phyloP scores from a whole-genome alignment of 2,113 vertebrate genomes.

The Scomber colias region DNA sequence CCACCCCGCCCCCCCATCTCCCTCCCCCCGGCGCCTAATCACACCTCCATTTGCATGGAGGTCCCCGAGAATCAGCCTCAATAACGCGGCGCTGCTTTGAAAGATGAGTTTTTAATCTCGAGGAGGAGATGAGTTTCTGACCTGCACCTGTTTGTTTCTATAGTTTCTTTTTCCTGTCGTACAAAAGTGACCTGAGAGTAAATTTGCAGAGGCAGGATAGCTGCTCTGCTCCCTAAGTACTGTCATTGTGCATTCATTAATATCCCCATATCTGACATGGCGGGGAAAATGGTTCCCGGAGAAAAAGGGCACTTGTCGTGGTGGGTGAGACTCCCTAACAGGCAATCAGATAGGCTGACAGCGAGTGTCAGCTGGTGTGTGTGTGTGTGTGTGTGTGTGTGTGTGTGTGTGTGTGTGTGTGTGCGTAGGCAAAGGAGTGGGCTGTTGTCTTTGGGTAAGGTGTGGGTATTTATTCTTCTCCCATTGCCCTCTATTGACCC shows the following conservation, averaged over 20 bases:
- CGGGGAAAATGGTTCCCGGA: slow-evolving; percentile 84
- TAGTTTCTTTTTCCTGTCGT: slow-evolving; percentile 76
- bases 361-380: slow-evolving; percentile 75
- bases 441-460: slow-evolving; percentile 56
- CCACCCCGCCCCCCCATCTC: slow-evolving; percentile 62
- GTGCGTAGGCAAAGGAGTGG: slow-evolving; percentile 48
- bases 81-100: slow-evolving; percentile 85
- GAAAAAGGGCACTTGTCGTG: slow-evolving; percentile 82
- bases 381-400: slow-evolving; percentile 43
- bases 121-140: slow-evolving; percentile 94
- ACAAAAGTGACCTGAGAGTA: slow-evolving; percentile 88
- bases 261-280: slow-evolving; percentile 85
- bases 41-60: slow-evolving; percentile 91
- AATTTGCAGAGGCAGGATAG: slow-evolving; percentile 89
- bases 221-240: slow-evolving; percentile 80
- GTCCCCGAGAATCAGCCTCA: slow-evolving; percentile 87
- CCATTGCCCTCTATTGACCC: slow-evolving; percentile 90
- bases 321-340: slow-evolving; percentile 88
- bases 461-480: slow-evolving; percentile 84
- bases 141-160: slow-evolving; percentile 84
- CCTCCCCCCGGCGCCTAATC: slow-evolving; percentile 81
- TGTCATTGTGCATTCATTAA: slow-evolving; percentile 91
- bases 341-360: slow-evolving; percentile 87
- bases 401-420: slow-evolving; percentile 36
- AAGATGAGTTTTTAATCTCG: slow-evolving; percentile 98